These are phyloP conservation scores for Catharus ustulatus DNA, from an alignment of 2,797 vertebrate species.

Conservation along the genomic window DNA sequence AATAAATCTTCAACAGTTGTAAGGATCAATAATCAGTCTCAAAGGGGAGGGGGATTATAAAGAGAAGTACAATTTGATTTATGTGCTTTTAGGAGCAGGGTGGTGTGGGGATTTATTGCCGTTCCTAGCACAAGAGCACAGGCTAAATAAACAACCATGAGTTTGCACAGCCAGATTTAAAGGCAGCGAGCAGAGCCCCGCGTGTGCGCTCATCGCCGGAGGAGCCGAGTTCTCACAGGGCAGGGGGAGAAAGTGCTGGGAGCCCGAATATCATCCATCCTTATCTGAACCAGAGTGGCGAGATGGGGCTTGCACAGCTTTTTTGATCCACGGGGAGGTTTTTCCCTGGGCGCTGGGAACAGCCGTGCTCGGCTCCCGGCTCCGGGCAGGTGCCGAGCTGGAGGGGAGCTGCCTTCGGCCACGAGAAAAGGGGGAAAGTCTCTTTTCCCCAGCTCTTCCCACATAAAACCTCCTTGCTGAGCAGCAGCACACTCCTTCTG, in stretches of 20 bases:
- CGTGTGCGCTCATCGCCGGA: fast-evolving
- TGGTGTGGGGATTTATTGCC: conserved; percentile 28
- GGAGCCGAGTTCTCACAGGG: neutral
- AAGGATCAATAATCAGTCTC: conserved; percentile 65
- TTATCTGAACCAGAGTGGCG: neutral
- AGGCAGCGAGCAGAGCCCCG: neutral
- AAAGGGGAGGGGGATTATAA: conserved; percentile 44
- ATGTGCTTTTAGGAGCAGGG: conserved; percentile 56
- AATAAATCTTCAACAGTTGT: conserved; percentile 62
- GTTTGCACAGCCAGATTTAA: neutral
- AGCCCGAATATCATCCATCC: neutral
- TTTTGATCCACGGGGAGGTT: conserved; percentile 52
- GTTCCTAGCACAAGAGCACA: conserved; percentile 32
- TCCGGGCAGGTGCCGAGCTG: neutral
- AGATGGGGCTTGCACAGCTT: neutral
- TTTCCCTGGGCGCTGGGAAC: neutral
- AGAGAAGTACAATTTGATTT: conserved; percentile 39
- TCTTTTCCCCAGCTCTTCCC: conserved; percentile 7
- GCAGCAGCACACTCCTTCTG: neutral
- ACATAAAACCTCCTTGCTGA: fast-evolving
- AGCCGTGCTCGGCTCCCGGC: neutral
- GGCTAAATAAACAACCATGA: conserved; percentile 44
- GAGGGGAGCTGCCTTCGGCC: neutral
- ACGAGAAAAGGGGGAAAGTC: neutral
- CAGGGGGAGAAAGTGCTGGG: neutral